These are phyloP conservation scores for Hirtodrosophila cameraria DNA, from an alignment of 2,888 invertebrate genomes.

Conservation along the genomic window DNA sequence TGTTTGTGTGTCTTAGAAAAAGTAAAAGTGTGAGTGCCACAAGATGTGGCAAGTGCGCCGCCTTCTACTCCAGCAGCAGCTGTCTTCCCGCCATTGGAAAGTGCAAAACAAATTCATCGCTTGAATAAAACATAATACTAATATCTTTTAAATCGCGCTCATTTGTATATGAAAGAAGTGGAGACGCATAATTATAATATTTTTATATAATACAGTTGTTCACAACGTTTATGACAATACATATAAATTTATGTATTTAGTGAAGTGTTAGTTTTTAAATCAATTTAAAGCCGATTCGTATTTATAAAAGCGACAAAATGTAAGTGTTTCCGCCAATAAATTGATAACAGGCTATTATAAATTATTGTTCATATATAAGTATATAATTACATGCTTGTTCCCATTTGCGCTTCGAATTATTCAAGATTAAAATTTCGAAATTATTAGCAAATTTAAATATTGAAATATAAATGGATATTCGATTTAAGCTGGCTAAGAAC, in stretches of 20 bases:
- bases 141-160: constrained; percentile 8
- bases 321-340: constrained; percentile 37
- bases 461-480: too few species aligned
- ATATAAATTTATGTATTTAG: neutral
- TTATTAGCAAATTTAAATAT: too few species aligned
- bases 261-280: constrained; percentile 8
- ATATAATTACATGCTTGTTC: too few species aligned
- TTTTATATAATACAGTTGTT: constrained; percentile 25
- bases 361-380: too few species aligned
- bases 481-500: too few species aligned
- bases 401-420: too few species aligned
- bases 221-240: neutral
- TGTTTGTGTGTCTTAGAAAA: constrained; percentile 25
- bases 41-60: constrained; percentile 62
- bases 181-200: constrained; percentile 11
- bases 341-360: neutral
- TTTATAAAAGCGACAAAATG: constrained; percentile 20
- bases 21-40: constrained; percentile 64
- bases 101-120: constrained; percentile 44
- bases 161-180: constrained; percentile 49
- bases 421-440: too few species aligned
- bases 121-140: constrained; percentile 37
- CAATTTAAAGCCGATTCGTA: neutral
- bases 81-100: constrained; percentile 44
- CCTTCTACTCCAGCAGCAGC: constrained; percentile 7